Evolutionary conservation across 2,888 invertebrate genomes (phyloP), one percentile per base, ranked within the genome.

Genomic region (Fragum whitleyi): DNA sequence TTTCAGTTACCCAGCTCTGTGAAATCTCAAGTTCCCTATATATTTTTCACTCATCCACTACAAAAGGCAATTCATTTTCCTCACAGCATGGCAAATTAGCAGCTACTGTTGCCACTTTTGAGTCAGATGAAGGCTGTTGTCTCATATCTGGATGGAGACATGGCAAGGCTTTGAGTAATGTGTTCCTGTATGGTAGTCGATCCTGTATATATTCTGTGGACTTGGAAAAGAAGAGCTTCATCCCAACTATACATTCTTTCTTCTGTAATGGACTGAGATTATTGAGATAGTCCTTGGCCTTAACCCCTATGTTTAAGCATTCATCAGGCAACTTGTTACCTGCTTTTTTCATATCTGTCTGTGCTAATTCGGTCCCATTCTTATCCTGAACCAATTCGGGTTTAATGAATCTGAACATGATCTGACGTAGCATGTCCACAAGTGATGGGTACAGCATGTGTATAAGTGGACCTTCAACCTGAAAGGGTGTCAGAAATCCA

Each of bases 201-300:
- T 62, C 62, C 29, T 62, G 62, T 62, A 62, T 62, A 62, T 62
- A 26, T 62, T 21, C 62, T 62, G 62, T 62, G 62, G 62, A 62
- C 62, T 62, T 62, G 23, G n/a, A n/a, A n/a, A n/a, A n/a, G n/a
- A n/a, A n/a, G n/a, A n/a, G n/a, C n/a, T n/a, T n/a, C n/a, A n/a
- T 62, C 29, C 62, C 62, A 62, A 62, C 62, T 62, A 62, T 62
- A 62, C 62, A 62, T 62, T 62, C 62, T 62, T 62, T 62, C 62
- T 62, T 21, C 29, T 62, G 62, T 62, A 62, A 62, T 62, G 62
- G 62, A 62, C 62, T 62, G 29, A 62, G 62, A 28, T 62, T 62
- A 23, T 62, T 62, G 29, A 62, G 29, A 26, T 62, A 62, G 62
- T 28, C 62, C 23, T 28, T 62, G 29, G 62, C 62, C 62, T 62